These are phyloP conservation scores for Nestor notabilis DNA, from an alignment of 2,113 vertebrate species.

Conservation along the genomic window DNA sequence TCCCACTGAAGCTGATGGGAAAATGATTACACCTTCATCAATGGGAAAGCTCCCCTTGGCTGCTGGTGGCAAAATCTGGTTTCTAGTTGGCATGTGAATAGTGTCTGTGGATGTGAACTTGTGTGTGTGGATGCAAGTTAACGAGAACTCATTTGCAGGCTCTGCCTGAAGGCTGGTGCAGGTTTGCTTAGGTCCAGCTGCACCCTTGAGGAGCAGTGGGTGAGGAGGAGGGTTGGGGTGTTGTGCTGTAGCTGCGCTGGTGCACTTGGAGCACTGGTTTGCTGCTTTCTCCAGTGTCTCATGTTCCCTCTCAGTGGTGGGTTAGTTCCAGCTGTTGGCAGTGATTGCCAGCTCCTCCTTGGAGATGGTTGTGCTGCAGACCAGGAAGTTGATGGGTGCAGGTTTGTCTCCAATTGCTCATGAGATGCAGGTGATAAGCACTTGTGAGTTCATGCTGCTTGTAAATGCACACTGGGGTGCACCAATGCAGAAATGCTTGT, in stretches of 20 bases:
- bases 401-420: not conserved
- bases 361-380: not conserved
- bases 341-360: not conserved
- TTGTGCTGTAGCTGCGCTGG: not conserved
- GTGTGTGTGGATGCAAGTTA: not conserved
- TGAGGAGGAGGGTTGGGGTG: not conserved
- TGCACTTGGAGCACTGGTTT: not conserved
- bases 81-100: not conserved
- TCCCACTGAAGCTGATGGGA: not conserved
- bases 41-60: not conserved
- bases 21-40: not conserved
- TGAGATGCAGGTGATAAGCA: not conserved
- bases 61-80: not conserved
- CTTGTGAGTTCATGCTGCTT: not conserved
- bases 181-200: not conserved
- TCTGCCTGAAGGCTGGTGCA: not conserved
- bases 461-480: not conserved
- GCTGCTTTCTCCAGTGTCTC: not conserved
- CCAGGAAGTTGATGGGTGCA: not conserved
- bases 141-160: not conserved
- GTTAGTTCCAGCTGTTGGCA: not conserved
- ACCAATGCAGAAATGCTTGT: not conserved
- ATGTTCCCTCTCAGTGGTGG: not conserved
- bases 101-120: too few relatives aligned
- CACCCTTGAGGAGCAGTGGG: not conserved